Percentiles rank a stretch among this genome's conserved stretches.
phyloP scores from a whole-genome alignment of 1,140 invertebrate genomes.

The Coelopa frigida region DNA sequence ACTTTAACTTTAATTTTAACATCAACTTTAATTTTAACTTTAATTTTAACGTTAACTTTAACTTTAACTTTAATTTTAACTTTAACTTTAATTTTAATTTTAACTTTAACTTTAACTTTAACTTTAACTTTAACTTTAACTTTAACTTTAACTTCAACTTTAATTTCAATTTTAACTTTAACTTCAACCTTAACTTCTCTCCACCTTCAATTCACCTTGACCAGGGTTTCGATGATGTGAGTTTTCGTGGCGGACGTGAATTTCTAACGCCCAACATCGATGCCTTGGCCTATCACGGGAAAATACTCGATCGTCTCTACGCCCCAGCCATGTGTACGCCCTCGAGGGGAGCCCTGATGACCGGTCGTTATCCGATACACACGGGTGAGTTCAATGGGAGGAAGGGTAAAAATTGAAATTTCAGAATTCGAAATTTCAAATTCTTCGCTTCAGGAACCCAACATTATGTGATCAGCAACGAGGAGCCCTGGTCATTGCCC shows the following conservation, averaged over 20 bases:
- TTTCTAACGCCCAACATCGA: slow-evolving; percentile 82
- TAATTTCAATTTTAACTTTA: too few species aligned
- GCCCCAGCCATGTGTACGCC: slow-evolving; percentile 71
- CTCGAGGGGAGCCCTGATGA: slow-evolving; percentile 67
- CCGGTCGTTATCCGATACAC: slow-evolving; percentile 77
- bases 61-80: too few species aligned
- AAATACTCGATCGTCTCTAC: slow-evolving; percentile 69
- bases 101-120: too few species aligned
- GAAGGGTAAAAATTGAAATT: background rate
- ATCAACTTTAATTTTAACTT: too few species aligned
- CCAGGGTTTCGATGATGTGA: slow-evolving; percentile 84
- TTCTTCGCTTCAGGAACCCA: slow-evolving; percentile 58
- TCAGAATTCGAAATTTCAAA: background rate
- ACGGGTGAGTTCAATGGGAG: slow-evolving; percentile 48
- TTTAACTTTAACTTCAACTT: too few species aligned
- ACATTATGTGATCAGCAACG: slow-evolving; percentile 64
- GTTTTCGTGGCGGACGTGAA: slow-evolving; percentile 79
- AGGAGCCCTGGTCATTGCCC: slow-evolving; percentile 66
- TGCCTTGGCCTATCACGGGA: slow-evolving; percentile 67
- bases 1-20: too few species aligned
- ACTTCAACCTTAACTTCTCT: background rate
- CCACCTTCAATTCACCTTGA: slow-evolving; percentile 3
- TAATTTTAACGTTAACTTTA: too few species aligned
- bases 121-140: too few species aligned
- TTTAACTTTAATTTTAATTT: too few species aligned